Conservation (phyloP, 2,113 vertebrate genomes). For the Colistium nudipinnis region DNA sequence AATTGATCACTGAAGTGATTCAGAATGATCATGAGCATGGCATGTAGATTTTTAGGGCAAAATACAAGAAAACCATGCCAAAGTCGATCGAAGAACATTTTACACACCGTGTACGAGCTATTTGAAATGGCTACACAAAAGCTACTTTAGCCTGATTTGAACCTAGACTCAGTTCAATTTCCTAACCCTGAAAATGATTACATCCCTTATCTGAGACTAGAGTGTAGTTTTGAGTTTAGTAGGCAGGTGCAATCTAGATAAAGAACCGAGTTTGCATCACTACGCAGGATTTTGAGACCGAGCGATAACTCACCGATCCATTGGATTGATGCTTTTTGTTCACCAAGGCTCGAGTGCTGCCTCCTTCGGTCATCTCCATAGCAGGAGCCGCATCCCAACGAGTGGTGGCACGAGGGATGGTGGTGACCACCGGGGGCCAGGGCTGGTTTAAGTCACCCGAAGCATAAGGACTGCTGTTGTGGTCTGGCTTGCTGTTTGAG, state of each 20-base stretch:
- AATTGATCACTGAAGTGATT: too few relatives aligned
- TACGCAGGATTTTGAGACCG: background rate
- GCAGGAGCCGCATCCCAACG: constrained; percentile 25
- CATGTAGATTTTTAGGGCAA: constrained; percentile 4
- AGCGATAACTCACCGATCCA: constrained; percentile 71
- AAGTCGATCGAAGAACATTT: too few relatives aligned
- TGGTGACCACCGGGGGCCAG: constrained; percentile 64
- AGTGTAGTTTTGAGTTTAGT: background rate
- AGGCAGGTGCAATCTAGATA: background rate
- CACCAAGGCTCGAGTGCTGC: constrained; percentile 17
- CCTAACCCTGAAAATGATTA: constrained; percentile 16
- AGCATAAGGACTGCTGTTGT: constrained; percentile 65
- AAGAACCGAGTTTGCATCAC: background rate
- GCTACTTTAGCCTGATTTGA: background rate
- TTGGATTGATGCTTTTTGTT: constrained; percentile 66
- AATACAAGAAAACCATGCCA: too few relatives aligned
- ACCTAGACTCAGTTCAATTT: background rate
- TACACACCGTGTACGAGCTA: too few relatives aligned
- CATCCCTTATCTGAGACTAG: background rate
- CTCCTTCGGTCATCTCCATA: constrained; percentile 76
- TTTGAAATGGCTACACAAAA: background rate
- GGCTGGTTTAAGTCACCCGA: constrained; percentile 33
- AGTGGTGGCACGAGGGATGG: constrained; percentile 75
- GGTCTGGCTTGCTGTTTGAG: background rate
- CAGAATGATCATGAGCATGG: background rate